Conservation (phyloP, 2,888 invertebrate genomes). For the Salticus scenicus region DNA sequence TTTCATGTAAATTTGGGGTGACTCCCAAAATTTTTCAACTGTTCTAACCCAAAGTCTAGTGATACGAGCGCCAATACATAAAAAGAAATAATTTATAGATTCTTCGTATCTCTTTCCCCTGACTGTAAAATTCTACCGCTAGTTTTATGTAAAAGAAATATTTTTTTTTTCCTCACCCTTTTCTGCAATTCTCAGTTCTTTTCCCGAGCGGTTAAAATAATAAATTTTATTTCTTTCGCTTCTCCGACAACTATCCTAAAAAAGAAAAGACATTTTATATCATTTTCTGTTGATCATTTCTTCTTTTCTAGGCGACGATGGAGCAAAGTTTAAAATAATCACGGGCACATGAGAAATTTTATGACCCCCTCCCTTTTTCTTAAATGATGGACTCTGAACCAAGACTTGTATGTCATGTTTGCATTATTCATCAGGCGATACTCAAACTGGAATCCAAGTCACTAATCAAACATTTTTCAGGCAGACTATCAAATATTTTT, state of each 20-base stretch:
- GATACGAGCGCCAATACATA: not conserved
- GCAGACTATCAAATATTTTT: too few species aligned
- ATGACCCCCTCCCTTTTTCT: too few species aligned
- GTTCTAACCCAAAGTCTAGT: too few species aligned
- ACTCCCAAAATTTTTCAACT: too few species aligned
- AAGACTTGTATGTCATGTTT: not conserved
- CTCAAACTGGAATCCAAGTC: too few species aligned
- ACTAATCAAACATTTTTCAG: too few species aligned
- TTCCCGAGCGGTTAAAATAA: conserved; percentile 5
- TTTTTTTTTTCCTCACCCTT: conserved; percentile 24
- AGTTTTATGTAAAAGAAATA: conserved; percentile 18
- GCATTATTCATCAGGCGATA: too few species aligned
- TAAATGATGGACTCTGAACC: not conserved
- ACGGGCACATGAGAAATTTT: too few species aligned
- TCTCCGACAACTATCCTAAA: not conserved
- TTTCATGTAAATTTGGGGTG: too few species aligned
- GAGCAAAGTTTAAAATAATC: too few species aligned
- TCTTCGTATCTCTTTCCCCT: conserved; percentile 5
- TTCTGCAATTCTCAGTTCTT: not conserved
- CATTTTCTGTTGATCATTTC: conserved; percentile 16
- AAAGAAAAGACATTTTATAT: conserved; percentile 3
- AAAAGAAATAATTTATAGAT: conserved; percentile 15
- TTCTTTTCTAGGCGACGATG: not conserved
- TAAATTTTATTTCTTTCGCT: conserved; percentile 23
- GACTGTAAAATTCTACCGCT: conserved; percentile 1